Base-by-base conservation (phyloP, 1,140 invertebrate species). In the Neoseiulus cucumeris region DNA sequence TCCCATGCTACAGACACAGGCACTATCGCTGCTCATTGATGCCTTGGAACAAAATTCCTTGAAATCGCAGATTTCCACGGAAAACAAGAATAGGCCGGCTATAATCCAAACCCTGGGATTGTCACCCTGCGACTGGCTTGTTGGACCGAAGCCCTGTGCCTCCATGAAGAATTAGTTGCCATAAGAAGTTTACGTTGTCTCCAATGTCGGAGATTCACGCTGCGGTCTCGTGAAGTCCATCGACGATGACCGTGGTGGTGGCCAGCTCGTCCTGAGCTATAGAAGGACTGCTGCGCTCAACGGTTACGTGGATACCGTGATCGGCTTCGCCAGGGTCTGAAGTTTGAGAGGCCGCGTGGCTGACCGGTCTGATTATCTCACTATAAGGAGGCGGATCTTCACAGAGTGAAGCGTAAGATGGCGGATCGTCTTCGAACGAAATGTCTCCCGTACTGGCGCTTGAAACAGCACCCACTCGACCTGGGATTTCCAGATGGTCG, bases 331-430 rank as follows among this genome's bases (percentile, higher is more conserved):
- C 51, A 9, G 51, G 51, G 22, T 59, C 51, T 6, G 51, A 59
- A 4, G 51, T 59, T 9, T 59, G 51, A 6, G 51, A 59, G 51
- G 51, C 51, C 25, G 51, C 22, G 9, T 59, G 51, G 22, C 51
- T 59, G 1, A 59, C 51, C 51, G 51, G 51, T 25, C 51, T 25
- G 22, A 59, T 33, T 18, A 59, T 59, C 22, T 59, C 51, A 25
- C 51, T 59, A 59, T 59, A 59, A 25, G 51, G 51, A 25, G 51
- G 51, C 22, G 51, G 51, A 59, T 59, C 51, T 25, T 59, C 51
- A 25, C 51, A 59, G 51, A 59, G 51, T 59, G 51, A 59, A 29
- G 51, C 51, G 22, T 59, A 59, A 18, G 51, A 59, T 59, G 51
- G 51, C 51, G 51, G 51, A 25, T 59, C 51, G 51, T 59, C 51